Evolutionary conservation across 2,797 vertebrate species (phyloP).

Genomic region (Streptopelia turtur): DNA sequence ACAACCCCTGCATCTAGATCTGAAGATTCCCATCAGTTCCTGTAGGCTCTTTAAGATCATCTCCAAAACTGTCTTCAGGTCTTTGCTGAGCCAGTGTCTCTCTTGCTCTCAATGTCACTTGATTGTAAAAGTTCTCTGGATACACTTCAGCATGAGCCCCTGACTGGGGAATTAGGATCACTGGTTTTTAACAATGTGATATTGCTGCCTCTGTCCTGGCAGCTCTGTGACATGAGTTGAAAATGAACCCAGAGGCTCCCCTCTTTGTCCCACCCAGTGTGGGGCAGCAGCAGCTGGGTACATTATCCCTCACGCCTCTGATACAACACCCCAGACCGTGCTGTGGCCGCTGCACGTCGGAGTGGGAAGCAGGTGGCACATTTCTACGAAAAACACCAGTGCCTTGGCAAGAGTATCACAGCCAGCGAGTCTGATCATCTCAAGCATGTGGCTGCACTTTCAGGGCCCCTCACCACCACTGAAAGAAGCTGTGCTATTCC

Average conservation of each 20-base stretch:
- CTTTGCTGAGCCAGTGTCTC: background rate
- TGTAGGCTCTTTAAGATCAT: background rate
- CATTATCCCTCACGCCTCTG: background rate
- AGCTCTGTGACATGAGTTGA: background rate
- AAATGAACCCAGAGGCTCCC: background rate
- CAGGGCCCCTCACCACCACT: background rate
- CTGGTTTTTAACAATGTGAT: background rate
- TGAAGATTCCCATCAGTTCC: background rate
- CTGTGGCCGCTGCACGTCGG: accelerated
- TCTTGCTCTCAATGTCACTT: background rate
- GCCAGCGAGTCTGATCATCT: slow-evolving; percentile 36
- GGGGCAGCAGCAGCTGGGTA: background rate
- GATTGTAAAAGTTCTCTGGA: background rate
- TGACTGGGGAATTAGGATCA: background rate
- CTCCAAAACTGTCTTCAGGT: background rate
- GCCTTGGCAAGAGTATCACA: background rate
- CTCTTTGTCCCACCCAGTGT: background rate
- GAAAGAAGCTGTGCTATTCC: slow-evolving; percentile 18
- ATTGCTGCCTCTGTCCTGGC: background rate
- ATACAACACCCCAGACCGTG: background rate
- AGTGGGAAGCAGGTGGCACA: background rate
- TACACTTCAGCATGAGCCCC: background rate
- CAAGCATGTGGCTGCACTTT: background rate
- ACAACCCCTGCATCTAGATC: background rate
- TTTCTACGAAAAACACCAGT: background rate